A percentile compares a stretch with the other conserved stretches of the same genome.
Conservation (phyloP, 2,797 vertebrate genomes). For the Paedocypris micromegethes region DNA sequence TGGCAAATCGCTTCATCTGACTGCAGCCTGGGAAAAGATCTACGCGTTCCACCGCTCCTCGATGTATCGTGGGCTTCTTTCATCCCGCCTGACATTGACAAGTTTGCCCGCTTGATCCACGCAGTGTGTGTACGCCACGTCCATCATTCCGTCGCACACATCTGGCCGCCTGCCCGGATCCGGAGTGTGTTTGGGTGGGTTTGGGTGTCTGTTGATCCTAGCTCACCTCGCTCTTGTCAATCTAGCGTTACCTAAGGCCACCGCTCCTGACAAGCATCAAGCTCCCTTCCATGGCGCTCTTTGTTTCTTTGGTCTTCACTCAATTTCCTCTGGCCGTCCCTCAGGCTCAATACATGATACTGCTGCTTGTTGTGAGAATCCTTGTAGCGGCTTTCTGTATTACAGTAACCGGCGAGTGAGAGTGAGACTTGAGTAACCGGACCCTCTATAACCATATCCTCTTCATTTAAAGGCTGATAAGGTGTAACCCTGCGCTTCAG, state of each 20-base stretch:
- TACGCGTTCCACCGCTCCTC: slow-evolving; percentile 42
- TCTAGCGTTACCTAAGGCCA: slow-evolving; percentile 48
- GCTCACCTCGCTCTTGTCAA: slow-evolving; percentile 39
- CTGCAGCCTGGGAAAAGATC: slow-evolving; percentile 3
- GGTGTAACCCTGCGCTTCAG: slow-evolving; percentile 55
- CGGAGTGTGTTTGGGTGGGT: slow-evolving; percentile 41
- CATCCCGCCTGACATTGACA: slow-evolving; percentile 35
- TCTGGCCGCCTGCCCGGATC: slow-evolving; percentile 32
- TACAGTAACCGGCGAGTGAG: slow-evolving; percentile 56
- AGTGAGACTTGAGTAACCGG: slow-evolving; percentile 64
- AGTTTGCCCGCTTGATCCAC: slow-evolving; percentile 22
- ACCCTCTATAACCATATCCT: slow-evolving; percentile 66
- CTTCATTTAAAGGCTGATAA: slow-evolving; percentile 61
- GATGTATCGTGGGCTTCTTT: slow-evolving; percentile 24
- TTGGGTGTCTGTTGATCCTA: slow-evolving; percentile 41
- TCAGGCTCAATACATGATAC: slow-evolving; percentile 59
- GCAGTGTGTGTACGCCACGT: slow-evolving; percentile 16
- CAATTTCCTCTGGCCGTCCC: slow-evolving; percentile 45
- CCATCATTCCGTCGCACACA: slow-evolving; percentile 29
- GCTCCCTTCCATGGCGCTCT: slow-evolving; percentile 41
- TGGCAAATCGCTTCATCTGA: slow-evolving; percentile 26
- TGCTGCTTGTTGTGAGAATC: slow-evolving; percentile 61
- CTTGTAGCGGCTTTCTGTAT: slow-evolving; percentile 51
- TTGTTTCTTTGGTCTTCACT: slow-evolving; percentile 48
- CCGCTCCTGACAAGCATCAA: slow-evolving; percentile 54